Evolutionary conservation across 2,797 vertebrate species (phyloP).

Genomic region (Bovichtus variegatus): DNA sequence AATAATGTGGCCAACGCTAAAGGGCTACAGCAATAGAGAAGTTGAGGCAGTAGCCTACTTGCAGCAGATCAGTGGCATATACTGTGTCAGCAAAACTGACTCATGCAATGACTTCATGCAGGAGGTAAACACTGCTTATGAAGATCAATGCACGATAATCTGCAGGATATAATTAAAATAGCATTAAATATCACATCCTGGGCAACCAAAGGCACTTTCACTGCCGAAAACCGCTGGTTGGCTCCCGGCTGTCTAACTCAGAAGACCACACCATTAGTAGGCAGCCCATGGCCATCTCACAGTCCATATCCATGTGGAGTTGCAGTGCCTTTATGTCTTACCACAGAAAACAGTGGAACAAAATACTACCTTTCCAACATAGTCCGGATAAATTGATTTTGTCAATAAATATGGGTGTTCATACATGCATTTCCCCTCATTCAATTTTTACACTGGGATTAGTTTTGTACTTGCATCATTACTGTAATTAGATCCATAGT

Average conservation of each 20-base stretch:
- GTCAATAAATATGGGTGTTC: constrained; percentile 1
- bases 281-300: neutral
- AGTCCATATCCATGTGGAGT: neutral
- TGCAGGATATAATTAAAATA: neutral
- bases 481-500: neutral
- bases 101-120: neutral
- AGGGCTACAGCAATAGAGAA: neutral
- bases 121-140: constrained; percentile 4
- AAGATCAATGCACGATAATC: neutral
- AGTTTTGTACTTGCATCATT: constrained; percentile 13
- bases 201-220: neutral
- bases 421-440: constrained; percentile 35
- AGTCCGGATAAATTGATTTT: constrained; percentile 8
- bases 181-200: neutral
- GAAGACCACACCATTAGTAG: neutral
- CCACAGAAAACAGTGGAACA: constrained; percentile 7
- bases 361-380: neutral
- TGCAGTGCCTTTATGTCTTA: constrained; percentile 12
- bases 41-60: neutral
- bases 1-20: neutral
- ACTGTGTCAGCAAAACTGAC: neutral
- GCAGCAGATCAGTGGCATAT: neutral
- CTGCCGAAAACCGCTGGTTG: neutral
- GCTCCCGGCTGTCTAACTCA: too few relatives aligned
- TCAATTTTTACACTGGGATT: constrained; percentile 29